These are phyloP conservation scores for Heterohyrax brucei DNA, from an alignment of 2,797 vertebrate genomes.

Conservation along the genomic window DNA sequence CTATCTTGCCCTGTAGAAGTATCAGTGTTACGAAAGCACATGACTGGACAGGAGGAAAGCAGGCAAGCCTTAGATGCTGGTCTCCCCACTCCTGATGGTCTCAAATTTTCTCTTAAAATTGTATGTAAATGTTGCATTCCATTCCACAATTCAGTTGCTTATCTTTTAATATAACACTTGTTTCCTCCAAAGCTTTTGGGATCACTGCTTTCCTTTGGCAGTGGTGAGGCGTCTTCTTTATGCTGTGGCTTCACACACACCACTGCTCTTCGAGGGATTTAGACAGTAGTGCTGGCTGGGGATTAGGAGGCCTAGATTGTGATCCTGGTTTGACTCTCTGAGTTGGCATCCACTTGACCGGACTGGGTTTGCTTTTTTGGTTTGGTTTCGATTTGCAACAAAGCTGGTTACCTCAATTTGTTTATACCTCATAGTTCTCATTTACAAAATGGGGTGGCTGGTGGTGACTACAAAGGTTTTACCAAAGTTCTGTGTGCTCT, in stretches of 20 bases:
- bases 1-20: neutral
- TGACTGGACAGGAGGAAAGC: neutral
- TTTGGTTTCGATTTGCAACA: neutral
- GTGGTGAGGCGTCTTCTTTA: neutral
- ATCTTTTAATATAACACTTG: conserved; percentile 7
- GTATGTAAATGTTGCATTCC: conserved; percentile 23
- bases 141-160: neutral
- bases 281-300: neutral
- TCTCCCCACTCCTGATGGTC: neutral
- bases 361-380: too few relatives aligned
- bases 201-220: neutral
- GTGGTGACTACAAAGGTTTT: neutral
- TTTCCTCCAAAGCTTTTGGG: neutral
- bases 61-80: neutral
- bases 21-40: neutral
- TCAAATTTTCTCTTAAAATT: conserved; percentile 50
- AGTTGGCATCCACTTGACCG: too few relatives aligned
- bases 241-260: neutral
- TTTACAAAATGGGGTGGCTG: neutral
- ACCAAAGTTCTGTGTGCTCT: neutral
- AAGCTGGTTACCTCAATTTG: neutral
- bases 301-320: neutral
- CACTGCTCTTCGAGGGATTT: neutral
- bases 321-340: neutral
- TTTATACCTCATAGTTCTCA: neutral